Evolutionary conservation across 2,113 vertebrate species (phyloP), one percentile per base, ranked within the genome.

Genomic region (Thinocorus orbignyianus): DNA sequence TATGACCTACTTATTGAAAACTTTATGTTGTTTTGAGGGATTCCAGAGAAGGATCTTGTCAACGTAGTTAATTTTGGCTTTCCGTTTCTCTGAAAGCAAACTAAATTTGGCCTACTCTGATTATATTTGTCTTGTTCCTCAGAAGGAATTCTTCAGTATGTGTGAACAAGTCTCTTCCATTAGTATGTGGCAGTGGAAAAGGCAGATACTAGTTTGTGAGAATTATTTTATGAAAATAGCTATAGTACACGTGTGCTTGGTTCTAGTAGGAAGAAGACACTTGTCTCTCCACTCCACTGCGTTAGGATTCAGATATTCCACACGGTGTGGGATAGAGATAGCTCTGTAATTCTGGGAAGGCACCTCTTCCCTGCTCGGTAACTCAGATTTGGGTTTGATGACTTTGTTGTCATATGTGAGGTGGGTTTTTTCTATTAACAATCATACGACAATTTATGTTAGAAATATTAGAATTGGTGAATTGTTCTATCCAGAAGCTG

Each of bases 71-170:
- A 92, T 91, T 84, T 81, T 69, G 12, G n/a, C n/a, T n/a, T n/a
- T 55, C 81, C 12, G 33, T 13, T 58, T 84, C 44, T 60, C 71
- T 69, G 58, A 87, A 87, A 85, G 37, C 54, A 90, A 86, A 84
- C 65, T 84, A 64, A 79, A 79, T 91, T 65, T 91, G 51, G 61
- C 51, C 77, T 86, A 58, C 52, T 66, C 31, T 79, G 42, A 84
- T 84, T 95, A 81, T 94, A 88, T 94, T 78, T 48, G 61, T 88
- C 58, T 71, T 91, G 18, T 58, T 86, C 48, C 81, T 39, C 52
- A 71, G 72, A 89, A 90, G n/a, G 5, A 41, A 30, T 92, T 81
- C 60, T 88, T 86, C 64, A 78, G 2, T 46, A n/a, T 49, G 26
- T 81, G 30, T 84, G 76, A 93, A 82, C 49, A 83, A 95, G 41